Percentiles rank a stretch among this genome's conserved stretches.
Evolutionary conservation across 2,113 vertebrate genomes (phyloP).

Genomic region (Salminus brasiliensis): DNA sequence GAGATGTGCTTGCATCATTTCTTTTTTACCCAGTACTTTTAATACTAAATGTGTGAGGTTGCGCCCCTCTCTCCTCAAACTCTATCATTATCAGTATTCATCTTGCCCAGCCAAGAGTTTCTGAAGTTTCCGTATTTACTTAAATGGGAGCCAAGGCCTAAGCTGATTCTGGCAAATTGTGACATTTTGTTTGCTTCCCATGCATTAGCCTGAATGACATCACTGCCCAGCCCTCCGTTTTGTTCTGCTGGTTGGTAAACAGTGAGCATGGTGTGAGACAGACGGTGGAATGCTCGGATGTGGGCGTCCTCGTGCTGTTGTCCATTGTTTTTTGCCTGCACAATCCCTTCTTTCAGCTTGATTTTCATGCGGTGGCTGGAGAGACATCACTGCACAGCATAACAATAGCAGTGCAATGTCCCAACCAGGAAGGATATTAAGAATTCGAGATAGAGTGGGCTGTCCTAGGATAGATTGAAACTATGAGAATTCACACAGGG

Average conservation of each 20-base stretch:
- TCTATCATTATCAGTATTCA: neutral
- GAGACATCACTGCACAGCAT: neutral
- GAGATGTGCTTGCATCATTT: too few species aligned
- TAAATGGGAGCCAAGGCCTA: neutral
- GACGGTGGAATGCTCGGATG: conserved; percentile 23
- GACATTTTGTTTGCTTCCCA: neutral
- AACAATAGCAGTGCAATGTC: neutral
- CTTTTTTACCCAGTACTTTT: too few species aligned
- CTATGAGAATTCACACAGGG: neutral
- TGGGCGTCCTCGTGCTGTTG: conserved; percentile 23
- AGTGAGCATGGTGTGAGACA: conserved; percentile 20
- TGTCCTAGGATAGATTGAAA: neutral
- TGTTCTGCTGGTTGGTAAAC: conserved; percentile 6
- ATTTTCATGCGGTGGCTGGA: conserved; percentile 1
- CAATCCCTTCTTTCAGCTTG: conserved; percentile 33
- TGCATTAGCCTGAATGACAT: neutral
- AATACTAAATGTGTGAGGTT: too few species aligned
- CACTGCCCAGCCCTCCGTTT: neutral
- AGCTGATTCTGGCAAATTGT: neutral
- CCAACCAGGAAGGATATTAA: neutral
- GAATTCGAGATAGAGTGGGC: neutral
- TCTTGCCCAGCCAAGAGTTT: neutral
- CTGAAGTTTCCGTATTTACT: neutral
- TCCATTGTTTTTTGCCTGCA: conserved; percentile 40
- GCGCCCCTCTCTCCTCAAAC: too few species aligned